Conservation (phyloP, 2,113 vertebrate species). For the Cichladusa arquata region DNA sequence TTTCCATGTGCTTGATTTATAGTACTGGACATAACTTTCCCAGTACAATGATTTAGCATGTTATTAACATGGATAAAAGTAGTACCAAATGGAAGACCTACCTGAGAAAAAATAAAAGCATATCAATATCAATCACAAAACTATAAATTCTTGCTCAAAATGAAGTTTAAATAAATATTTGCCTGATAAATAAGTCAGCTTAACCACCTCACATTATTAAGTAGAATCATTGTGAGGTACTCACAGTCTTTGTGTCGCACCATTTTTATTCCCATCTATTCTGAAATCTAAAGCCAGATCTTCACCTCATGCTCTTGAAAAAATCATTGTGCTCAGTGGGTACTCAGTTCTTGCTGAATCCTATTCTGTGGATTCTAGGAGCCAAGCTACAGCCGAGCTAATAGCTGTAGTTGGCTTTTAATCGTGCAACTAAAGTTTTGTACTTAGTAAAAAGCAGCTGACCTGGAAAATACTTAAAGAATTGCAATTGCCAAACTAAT, state of each 20-base stretch:
- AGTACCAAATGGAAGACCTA: not conserved
- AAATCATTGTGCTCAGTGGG: not conserved
- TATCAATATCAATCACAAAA: not conserved
- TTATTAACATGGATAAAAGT: not conserved
- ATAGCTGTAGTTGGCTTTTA: not conserved
- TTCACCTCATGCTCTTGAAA: not conserved
- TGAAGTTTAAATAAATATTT: not conserved
- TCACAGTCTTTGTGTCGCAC: not conserved
- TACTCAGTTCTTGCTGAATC: not conserved
- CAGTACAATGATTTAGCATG: not conserved
- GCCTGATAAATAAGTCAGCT: not conserved
- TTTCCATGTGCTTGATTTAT: not conserved
- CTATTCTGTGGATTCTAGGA: not conserved
- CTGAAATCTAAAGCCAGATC: not conserved
- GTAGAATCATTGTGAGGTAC: not conserved
- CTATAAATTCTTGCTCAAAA: not conserved
- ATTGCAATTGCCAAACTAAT: not conserved
- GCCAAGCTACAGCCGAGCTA: not conserved
- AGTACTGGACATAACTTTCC: not conserved
- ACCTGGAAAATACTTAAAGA: not conserved
- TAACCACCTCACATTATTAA: not conserved
- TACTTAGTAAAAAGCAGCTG: not conserved
- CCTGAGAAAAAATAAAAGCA: not conserved
- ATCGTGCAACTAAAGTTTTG: not conserved
- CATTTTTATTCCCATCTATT: not conserved